Evolutionary conservation across 2,797 vertebrate species (phyloP).

Genomic region (Helostoma temminkii): DNA sequence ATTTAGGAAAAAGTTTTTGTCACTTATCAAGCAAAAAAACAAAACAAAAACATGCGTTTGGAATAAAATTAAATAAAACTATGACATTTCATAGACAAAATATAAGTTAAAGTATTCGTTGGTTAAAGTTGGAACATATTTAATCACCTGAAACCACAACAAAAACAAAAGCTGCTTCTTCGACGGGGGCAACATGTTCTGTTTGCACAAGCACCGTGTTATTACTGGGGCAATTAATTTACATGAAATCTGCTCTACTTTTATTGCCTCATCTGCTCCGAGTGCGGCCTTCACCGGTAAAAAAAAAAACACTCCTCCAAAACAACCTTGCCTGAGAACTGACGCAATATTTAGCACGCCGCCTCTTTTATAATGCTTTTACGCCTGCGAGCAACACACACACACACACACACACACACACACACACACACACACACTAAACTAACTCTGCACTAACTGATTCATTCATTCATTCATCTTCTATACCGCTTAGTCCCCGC

Average conservation of each 20-base stretch:
- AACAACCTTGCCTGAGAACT: slow-evolving; percentile 69
- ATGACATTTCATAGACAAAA: too few relatives aligned
- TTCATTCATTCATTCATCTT: too few relatives aligned
- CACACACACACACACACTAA: slow-evolving; percentile 44
- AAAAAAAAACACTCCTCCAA: slow-evolving; percentile 46
- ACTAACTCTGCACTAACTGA: slow-evolving; percentile 84
- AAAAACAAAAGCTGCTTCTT: background rate
- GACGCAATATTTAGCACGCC: slow-evolving; percentile 22
- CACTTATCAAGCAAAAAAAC: too few relatives aligned
- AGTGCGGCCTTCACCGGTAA: slow-evolving; percentile 56
- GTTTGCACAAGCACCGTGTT: slow-evolving; percentile 17
- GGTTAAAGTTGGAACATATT: too few relatives aligned
- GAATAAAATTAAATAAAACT: too few relatives aligned
- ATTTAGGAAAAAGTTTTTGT: too few relatives aligned
- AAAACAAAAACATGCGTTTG: too few relatives aligned
- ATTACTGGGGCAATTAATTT: slow-evolving; percentile 39
- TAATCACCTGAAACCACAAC: background rate
- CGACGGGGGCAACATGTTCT: too few relatives aligned
- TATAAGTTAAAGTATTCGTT: too few relatives aligned
- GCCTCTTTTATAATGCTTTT: slow-evolving; percentile 60
- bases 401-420: slow-evolving; percentile 45
- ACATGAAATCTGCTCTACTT: background rate
- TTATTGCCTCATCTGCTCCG: background rate
- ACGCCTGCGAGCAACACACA: slow-evolving; percentile 60
- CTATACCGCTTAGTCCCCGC: too few relatives aligned